phyloP scores from a whole-genome alignment of 2,113 vertebrate species.

The Corydoras maculifer region DNA sequence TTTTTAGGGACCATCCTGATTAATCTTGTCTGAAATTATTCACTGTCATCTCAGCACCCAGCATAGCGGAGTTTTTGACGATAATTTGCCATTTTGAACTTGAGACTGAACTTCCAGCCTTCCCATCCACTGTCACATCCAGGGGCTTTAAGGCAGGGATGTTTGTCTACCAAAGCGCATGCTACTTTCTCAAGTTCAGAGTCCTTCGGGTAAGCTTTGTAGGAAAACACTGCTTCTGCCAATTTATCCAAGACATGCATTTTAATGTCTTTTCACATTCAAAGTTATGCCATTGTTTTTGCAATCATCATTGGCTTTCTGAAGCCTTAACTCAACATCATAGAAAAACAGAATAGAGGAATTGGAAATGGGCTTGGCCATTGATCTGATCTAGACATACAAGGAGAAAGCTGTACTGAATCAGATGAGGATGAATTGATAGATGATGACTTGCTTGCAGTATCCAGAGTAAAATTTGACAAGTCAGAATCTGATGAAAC shows the following conservation, averaged over 20 bases:
- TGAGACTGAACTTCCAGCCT: conserved; percentile 33
- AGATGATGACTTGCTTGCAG: conserved; percentile 18
- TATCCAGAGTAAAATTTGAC: conserved; percentile 22
- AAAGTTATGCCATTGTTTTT: conserved; percentile 21
- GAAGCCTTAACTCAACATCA: conserved; percentile 26
- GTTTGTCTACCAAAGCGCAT: conserved; percentile 27
- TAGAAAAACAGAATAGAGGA: conserved; percentile 18
- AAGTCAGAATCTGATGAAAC: neutral
- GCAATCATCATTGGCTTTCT: conserved; percentile 24
- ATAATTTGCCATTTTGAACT: conserved; percentile 36
- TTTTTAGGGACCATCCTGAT: no score
- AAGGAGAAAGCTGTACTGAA: neutral
- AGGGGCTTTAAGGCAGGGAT: conserved; percentile 25
- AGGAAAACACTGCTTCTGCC: conserved; percentile 35
- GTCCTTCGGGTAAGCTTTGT: conserved; percentile 36
- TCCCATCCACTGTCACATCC: conserved; percentile 21
- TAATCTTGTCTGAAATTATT: no score
- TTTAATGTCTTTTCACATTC: conserved; percentile 31
- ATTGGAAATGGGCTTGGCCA: conserved; percentile 21
- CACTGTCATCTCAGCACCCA: no score
- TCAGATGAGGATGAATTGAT: conserved; percentile 8
- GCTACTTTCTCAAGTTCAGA: conserved; percentile 35
- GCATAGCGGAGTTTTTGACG: no score
- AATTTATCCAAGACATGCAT: conserved; percentile 32
- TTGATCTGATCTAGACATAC: conserved; percentile 14